phyloP scores from a whole-genome alignment of 2,797 vertebrate species.

The Melanotaenia pygmaea region DNA sequence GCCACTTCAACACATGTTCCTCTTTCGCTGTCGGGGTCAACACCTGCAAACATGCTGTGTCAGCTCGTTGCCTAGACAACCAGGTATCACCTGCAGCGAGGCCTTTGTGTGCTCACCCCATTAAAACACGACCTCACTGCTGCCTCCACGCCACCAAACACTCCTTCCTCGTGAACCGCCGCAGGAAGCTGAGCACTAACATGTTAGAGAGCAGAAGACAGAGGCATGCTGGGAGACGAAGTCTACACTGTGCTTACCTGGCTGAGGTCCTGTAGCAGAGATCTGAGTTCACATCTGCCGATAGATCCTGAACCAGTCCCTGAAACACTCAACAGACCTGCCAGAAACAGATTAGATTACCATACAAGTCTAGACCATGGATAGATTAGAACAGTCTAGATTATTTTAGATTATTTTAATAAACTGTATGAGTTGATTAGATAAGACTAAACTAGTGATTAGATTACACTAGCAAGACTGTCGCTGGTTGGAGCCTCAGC shows the following conservation, averaged over 20 bases:
- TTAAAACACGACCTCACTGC: conserved; percentile 80
- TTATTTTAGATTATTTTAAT: too few relatives aligned
- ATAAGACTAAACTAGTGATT: too few relatives aligned
- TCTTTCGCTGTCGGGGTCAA: conserved; percentile 67
- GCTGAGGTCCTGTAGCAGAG: conserved; percentile 85
- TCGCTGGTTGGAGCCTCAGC: too few relatives aligned
- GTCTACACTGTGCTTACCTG: conserved; percentile 72
- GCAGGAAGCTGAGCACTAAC: conserved; percentile 80
- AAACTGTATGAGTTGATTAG: too few relatives aligned
- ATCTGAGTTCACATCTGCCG: conserved; percentile 78
- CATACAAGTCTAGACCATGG: too few relatives aligned
- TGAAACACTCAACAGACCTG: conserved; percentile 85
- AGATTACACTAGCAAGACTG: too few relatives aligned
- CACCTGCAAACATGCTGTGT: conserved; percentile 68
- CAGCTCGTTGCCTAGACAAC: neutral
- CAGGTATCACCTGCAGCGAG: neutral
- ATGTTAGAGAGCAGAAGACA: neutral
- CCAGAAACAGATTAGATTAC: neutral
- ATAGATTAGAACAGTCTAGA: too few relatives aligned
- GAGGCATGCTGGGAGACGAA: conserved; percentile 40
- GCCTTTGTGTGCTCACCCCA: conserved; percentile 54
- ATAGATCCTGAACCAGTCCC: conserved; percentile 65
- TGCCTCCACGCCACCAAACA: conserved; percentile 79
- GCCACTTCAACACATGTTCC: conserved; percentile 86
- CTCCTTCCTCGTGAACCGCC: conserved; percentile 81